phyloP scores from a whole-genome alignment of 2,888 invertebrate genomes.

The Halictus ligatus region DNA sequence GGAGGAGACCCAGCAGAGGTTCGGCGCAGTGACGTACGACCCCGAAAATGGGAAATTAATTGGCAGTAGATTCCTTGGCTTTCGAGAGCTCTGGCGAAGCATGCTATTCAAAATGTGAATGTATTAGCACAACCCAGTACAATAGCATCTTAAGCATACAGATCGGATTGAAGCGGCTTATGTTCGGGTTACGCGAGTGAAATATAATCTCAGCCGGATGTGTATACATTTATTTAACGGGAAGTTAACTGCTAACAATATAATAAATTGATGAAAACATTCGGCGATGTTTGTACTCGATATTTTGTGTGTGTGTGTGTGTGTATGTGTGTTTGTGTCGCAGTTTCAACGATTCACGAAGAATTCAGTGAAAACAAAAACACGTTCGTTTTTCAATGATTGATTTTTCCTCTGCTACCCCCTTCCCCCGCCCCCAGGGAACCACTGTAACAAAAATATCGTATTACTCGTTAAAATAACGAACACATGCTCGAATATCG shows the following conservation, averaged over 20 bases:
- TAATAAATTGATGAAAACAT: background rate
- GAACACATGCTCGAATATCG: background rate
- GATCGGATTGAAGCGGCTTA: slow-evolving; percentile 41
- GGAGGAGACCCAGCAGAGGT: too few relatives aligned
- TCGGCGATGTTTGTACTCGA: background rate
- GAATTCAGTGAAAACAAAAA: background rate
- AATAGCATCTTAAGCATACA: slow-evolving; percentile 42
- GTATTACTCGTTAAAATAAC: background rate
- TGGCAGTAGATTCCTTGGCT: slow-evolving; percentile 23
- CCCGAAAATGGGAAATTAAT: slow-evolving; percentile 29
- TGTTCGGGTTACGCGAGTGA: slow-evolving; percentile 36
- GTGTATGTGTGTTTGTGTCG: background rate
- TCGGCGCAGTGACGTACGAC: background rate
- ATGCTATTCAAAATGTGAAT: slow-evolving; percentile 49
- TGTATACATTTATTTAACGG: slow-evolving; percentile 19
- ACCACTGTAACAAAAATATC: background rate
- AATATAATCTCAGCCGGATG: background rate
- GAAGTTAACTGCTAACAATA: slow-evolving; percentile 11
- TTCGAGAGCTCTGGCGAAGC: slow-evolving; percentile 34
- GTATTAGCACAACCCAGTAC: slow-evolving; percentile 33
- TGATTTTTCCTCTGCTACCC: background rate
- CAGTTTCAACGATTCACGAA: background rate
- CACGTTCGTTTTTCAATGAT: background rate
- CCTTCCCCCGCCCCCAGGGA: background rate
- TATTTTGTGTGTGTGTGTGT: too few relatives aligned